Percentiles rank a stretch among this genome's conserved stretches.
Evolutionary conservation across 1,140 invertebrate species (phyloP).

Genomic region (Zaprionus vittiger): DNA sequence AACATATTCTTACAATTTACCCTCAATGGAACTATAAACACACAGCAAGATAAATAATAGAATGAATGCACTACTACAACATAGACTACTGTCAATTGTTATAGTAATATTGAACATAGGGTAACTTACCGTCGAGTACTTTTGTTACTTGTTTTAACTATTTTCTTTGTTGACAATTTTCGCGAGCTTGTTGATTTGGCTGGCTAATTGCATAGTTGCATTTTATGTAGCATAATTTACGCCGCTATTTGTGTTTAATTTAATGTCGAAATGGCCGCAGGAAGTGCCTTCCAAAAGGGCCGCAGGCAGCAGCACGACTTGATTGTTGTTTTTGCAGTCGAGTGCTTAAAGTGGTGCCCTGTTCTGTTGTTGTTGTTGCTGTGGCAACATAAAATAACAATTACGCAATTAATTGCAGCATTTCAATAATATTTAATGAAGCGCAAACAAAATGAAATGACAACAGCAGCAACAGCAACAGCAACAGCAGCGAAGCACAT

Average conservation of each 20-base stretch:
- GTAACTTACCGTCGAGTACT: background rate
- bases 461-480: slow-evolving; percentile 35
- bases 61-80: too few relatives aligned
- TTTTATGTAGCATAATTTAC: slow-evolving; percentile 66
- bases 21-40: background rate
- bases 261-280: slow-evolving; percentile 58
- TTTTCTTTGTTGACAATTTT: slow-evolving; percentile 61
- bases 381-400: slow-evolving; percentile 76
- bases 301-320: slow-evolving; percentile 8
- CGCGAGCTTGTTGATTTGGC: slow-evolving; percentile 68
- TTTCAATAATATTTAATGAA: slow-evolving; percentile 83
- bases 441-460: slow-evolving; percentile 78
- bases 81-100: too few relatives aligned
- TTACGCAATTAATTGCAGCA: slow-evolving; percentile 81
- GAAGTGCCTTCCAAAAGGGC: slow-evolving; percentile 12
- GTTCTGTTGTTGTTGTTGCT: slow-evolving; percentile 25
- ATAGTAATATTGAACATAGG: background rate
- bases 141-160: slow-evolving; percentile 32
- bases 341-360: slow-evolving; percentile 68
- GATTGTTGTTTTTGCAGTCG: slow-evolving; percentile 52
- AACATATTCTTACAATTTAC: background rate
- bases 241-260: slow-evolving; percentile 79
- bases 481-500: slow-evolving; percentile 38
- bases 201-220: slow-evolving; percentile 77
- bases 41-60: too few relatives aligned